phyloP scores from a whole-genome alignment of 2,113 vertebrate species.

The Oreochromis niloticus region DNA sequence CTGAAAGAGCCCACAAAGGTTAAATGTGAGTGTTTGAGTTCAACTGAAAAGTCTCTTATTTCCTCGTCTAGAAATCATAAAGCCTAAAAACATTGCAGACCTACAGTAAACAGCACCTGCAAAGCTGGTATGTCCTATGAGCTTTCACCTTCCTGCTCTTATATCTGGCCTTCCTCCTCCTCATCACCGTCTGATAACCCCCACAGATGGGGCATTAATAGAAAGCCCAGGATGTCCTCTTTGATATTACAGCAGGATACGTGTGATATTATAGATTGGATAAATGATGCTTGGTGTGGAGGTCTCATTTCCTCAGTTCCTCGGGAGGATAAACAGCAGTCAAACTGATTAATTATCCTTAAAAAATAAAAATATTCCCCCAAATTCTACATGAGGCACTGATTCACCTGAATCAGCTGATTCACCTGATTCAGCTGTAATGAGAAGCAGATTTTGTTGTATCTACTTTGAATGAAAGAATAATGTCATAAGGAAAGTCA shows the following conservation, averaged over 20 bases:
- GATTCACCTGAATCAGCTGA: accelerated
- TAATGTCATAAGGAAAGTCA: accelerated
- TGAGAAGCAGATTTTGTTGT: neutral
- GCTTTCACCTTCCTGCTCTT: neutral
- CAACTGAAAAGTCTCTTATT: neutral
- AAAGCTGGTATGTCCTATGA: neutral
- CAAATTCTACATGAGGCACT: too few relatives aligned
- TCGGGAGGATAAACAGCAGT: neutral
- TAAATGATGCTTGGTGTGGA: neutral
- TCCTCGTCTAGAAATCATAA: neutral
- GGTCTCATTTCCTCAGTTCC: accelerated
- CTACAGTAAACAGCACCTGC: neutral
- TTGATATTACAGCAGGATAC: neutral
- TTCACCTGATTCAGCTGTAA: accelerated
- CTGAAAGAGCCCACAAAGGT: neutral
- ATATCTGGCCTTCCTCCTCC: neutral
- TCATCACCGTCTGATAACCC: neutral
- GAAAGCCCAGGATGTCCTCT: neutral
- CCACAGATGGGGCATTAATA: neutral
- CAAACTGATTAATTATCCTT: accelerated
- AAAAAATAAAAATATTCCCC: accelerated
- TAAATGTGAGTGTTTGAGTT: neutral
- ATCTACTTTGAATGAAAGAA: neutral
- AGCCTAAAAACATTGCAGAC: neutral
- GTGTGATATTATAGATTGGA: neutral